These are phyloP conservation scores for Baronia brevicornis DNA, from an alignment of 2,888 invertebrate species.

Conservation along the genomic window DNA sequence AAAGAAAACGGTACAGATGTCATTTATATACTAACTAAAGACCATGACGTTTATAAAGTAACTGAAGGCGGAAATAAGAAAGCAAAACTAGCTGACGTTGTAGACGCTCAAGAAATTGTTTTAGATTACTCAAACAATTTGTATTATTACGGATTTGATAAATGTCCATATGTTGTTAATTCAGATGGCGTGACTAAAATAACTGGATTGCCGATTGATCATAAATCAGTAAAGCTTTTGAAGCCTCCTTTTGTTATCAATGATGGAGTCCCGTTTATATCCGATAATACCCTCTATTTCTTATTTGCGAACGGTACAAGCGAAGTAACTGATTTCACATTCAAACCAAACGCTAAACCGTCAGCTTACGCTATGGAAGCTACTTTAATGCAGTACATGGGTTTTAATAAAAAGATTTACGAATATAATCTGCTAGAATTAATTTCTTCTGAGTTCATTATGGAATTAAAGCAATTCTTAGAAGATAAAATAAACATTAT, in stretches of 20 bases:
- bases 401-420: conserved; percentile 48
- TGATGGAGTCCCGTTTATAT: conserved; percentile 31
- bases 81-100: conserved; percentile 32
- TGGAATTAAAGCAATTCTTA: too few species aligned
- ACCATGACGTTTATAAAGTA: conserved; percentile 43
- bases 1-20: conserved; percentile 23
- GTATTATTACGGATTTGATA: conserved; percentile 37
- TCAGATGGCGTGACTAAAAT: conserved; percentile 33
- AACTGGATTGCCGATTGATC: conserved; percentile 36
- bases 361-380: conserved; percentile 43
- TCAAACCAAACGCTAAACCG: conserved; percentile 29
- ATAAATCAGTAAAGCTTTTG: conserved; percentile 30
- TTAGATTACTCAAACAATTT: conserved; percentile 43
- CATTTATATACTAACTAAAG: conserved; percentile 43
- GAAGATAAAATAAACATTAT: too few species aligned
- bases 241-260: conserved; percentile 37
- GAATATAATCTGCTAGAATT: conserved; percentile 38
- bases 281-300: conserved; percentile 33
- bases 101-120: conserved; percentile 40
- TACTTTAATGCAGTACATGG: conserved; percentile 42
- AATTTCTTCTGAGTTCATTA: too few species aligned
- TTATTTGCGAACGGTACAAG: conserved; percentile 38
- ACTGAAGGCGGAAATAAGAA: conserved; percentile 42
- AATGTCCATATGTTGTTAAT: conserved; percentile 31
- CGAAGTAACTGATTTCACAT: conserved; percentile 25